Evolutionary conservation across 2,888 invertebrate species (phyloP).

Genomic region (Exephanes ischioxanthus): DNA sequence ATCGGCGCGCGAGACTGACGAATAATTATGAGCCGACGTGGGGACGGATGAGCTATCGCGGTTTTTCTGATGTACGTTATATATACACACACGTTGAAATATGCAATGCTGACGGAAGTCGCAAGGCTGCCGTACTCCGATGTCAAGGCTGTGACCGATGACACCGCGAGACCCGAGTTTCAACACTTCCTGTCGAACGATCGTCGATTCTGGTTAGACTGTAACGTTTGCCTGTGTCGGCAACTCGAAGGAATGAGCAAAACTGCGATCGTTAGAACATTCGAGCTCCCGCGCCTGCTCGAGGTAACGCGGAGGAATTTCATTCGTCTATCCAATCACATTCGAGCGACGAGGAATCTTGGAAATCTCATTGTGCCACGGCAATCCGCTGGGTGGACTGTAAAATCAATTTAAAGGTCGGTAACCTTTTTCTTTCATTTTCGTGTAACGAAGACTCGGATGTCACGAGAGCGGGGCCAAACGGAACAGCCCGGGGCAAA

Average conservation of each 20-base stretch:
- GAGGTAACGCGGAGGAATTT: not conserved
- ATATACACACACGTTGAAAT: conserved; percentile 8
- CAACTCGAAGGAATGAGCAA: conserved; percentile 5
- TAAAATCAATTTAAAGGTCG: not conserved
- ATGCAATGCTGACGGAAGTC: conserved; percentile 39
- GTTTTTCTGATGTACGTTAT: conserved; percentile 8
- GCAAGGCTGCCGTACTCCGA: conserved; percentile 54
- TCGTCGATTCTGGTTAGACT: conserved; percentile 5
- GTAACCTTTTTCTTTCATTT: not conserved
- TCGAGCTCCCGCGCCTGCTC: not conserved
- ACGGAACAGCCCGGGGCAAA: not conserved
- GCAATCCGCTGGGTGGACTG: not conserved
- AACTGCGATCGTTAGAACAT: conserved; percentile 7
- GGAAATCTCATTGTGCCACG: not conserved
- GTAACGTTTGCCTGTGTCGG: not conserved
- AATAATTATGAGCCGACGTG: conserved; percentile 11
- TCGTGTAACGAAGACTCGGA: not conserved
- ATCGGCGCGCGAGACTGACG: conserved; percentile 42
- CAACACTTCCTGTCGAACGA: conserved; percentile 46
- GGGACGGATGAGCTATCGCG: conserved; percentile 20
- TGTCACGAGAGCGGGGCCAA: not conserved
- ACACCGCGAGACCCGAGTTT: conserved; percentile 22
- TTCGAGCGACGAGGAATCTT: not conserved
- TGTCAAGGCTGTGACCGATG: conserved; percentile 73
- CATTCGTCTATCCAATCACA: not conserved